Evolutionary conservation across 2,888 invertebrate species (phyloP).

Genomic region (Eupithecia subumbrata): DNA sequence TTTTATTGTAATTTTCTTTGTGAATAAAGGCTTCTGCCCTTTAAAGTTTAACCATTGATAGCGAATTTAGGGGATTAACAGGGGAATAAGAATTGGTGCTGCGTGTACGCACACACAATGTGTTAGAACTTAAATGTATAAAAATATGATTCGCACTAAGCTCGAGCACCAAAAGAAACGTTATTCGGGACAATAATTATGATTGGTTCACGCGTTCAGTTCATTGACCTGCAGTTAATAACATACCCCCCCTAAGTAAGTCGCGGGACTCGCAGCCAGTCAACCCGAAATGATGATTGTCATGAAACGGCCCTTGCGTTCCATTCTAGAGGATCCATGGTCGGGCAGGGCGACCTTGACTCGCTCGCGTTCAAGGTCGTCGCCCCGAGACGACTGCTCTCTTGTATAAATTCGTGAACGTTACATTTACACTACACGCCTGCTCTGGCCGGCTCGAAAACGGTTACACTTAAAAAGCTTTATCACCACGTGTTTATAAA

Average conservation of each 20-base stretch:
- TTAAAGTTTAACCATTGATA: background rate
- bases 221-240: conserved; percentile 68
- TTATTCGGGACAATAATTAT: conserved; percentile 62
- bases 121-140: background rate
- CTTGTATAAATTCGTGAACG: conserved; percentile 48
- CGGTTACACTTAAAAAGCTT: conserved; percentile 48
- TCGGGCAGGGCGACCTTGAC: conserved; percentile 69
- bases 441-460: conserved; percentile 37
- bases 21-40: no score
- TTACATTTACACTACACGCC: conserved; percentile 38
- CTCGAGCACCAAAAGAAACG: conserved; percentile 25
- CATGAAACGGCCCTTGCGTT: conserved; percentile 54
- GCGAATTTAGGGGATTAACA: background rate
- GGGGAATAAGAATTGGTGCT: background rate
- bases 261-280: conserved; percentile 65
- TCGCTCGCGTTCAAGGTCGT: conserved; percentile 70
- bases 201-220: conserved; percentile 68
- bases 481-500: conserved; percentile 44
- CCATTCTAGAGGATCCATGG: conserved; percentile 55
- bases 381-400: conserved; percentile 50
- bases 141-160: conserved; percentile 7
- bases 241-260: conserved; percentile 57
- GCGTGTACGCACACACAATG: background rate
- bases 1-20: no score
- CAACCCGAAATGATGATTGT: conserved; percentile 72